phyloP scores from a whole-genome alignment of 2,797 vertebrate genomes.

The Notolabrus celidotus region DNA sequence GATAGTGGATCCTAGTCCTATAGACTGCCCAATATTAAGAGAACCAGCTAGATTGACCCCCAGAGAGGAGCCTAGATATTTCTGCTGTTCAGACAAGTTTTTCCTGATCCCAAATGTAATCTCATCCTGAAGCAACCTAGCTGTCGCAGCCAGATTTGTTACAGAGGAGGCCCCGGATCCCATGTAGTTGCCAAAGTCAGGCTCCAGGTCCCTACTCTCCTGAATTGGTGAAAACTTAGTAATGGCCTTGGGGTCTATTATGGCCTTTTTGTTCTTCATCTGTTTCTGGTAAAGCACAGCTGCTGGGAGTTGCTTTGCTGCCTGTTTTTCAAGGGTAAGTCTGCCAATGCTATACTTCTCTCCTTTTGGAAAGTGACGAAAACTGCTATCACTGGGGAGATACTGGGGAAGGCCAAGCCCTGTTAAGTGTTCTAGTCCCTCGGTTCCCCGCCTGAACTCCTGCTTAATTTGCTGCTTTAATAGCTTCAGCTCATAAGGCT shows the following conservation, averaged over 20 bases:
- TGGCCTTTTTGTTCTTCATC: conserved; percentile 95
- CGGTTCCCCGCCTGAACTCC: conserved; percentile 95
- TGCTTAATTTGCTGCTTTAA: conserved; percentile 99
- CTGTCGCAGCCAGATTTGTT: conserved; percentile 92
- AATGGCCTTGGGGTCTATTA: conserved; percentile 93
- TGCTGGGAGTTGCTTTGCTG: conserved; percentile 96
- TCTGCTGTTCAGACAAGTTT: conserved; percentile 98
- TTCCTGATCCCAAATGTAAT: conserved; percentile 97
- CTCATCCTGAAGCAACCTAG: conserved; percentile 96
- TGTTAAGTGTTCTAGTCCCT: conserved; percentile 94
- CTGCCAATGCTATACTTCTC: conserved; percentile 99
- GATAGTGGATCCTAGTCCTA: conserved; percentile 87
- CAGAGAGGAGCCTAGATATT: conserved; percentile 91
- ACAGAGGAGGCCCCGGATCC: conserved; percentile 92
- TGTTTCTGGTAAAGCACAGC: conserved; percentile 98
- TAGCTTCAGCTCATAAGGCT: conserved; percentile 97
- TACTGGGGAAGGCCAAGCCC: conserved; percentile 93
- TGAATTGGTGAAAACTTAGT: conserved; percentile 98
- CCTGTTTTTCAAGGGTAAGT: conserved; percentile 98
- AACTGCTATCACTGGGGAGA: conserved; percentile 92
- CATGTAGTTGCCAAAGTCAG: conserved; percentile 94
- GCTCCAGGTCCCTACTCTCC: conserved; percentile 95
- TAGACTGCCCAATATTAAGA: conserved; percentile 88
- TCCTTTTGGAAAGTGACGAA: conserved; percentile 96
- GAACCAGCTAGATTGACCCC: conserved; percentile 90